Evolutionary conservation across 2,888 invertebrate genomes (phyloP), one percentile per base, ranked within the genome.

Genomic region (Elegia similella): DNA sequence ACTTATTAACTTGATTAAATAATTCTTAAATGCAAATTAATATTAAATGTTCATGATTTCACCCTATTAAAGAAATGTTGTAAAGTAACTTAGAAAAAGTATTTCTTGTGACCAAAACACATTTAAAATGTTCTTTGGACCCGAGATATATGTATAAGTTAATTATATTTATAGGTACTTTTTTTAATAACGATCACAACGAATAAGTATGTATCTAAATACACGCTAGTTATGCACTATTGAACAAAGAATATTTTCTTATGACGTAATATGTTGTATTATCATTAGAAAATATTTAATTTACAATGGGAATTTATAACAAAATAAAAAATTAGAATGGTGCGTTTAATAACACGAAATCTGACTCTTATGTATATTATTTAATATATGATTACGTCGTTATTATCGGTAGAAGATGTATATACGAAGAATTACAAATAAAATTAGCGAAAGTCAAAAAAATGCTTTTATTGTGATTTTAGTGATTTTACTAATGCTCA

Each of bases 401-500:
- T 53, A 60, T 47, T 58, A 55, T 52, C 50, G 30, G 15, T 29
- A 57, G 55, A 56, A 52, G 53, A 52, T 43, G 38, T 46, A 52
- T 53, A 46, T 55, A 56, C 52, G 61, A 55, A 38, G 43, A 8
- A 58, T 55, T 43, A 47, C 8, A 42, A 52, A 55, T 53, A 50
- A 56, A 56, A 42, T 61, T 29, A 58, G 54, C 23, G 46, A 53
- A 57, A 58, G 52, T 29, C 1, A 43, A n/a, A 48, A 43, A 48
- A 43, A 56, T 61, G 57, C 58, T 64, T 68, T 65, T 68, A 68
- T 69, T 63, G 66, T 68, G 60, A 69, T 72, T 38, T 38, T 56
- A 66, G 42, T 74, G 69, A 73, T 75, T 69, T 59, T 70, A 75
- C 72, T 84, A 80, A 85, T 82, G 79, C 80, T 84, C 80, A 78